Evolutionary conservation across 2,113 vertebrate genomes (phyloP).

Genomic region (Danio rerio): DNA sequence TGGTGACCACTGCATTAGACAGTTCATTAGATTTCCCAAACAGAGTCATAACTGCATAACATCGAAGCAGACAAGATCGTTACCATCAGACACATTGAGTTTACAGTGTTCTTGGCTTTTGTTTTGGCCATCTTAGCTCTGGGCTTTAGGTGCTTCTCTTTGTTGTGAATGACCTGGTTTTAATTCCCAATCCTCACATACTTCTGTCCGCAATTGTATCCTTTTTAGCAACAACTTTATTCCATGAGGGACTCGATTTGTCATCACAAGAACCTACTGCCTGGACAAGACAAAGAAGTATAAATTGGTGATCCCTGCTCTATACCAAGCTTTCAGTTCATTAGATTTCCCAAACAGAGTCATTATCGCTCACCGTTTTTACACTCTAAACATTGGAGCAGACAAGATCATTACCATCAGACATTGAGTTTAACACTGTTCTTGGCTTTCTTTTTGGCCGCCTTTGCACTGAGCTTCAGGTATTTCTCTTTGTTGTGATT

Average conservation of each 20-base stretch:
- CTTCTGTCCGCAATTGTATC: too few species aligned
- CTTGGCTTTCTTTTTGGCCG: slow-evolving; percentile 77
- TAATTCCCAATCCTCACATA: slow-evolving; percentile 56
- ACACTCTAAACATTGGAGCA: slow-evolving; percentile 84
- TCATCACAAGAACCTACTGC: too few species aligned
- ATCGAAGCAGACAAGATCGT: slow-evolving; percentile 87
- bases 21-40: not conserved
- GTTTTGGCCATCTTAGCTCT: slow-evolving; percentile 72
- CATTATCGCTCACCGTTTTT: not conserved
- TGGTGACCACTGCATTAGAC: too few species aligned
- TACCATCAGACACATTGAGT: slow-evolving; percentile 67
- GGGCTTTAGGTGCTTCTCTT: slow-evolving; percentile 78
- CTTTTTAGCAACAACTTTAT: too few species aligned
- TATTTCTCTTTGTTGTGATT: slow-evolving; percentile 82
- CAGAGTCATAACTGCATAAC: slow-evolving; percentile 50
- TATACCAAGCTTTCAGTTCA: not conserved
- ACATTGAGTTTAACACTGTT: slow-evolving; percentile 66
- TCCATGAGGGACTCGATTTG: too few species aligned
- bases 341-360: not conserved
- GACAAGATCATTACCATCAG: slow-evolving; percentile 79
- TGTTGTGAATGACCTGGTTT: slow-evolving; percentile 85
- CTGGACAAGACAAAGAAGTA: too few species aligned
- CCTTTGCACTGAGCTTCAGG: slow-evolving; percentile 72
- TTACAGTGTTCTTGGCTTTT: slow-evolving; percentile 75
- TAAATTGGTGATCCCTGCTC: too few species aligned